A percentile compares a stretch with the other conserved stretches of the same genome.
Conservation (phyloP, 2,113 vertebrate species). For the Muntiacus muntjak region DNA sequence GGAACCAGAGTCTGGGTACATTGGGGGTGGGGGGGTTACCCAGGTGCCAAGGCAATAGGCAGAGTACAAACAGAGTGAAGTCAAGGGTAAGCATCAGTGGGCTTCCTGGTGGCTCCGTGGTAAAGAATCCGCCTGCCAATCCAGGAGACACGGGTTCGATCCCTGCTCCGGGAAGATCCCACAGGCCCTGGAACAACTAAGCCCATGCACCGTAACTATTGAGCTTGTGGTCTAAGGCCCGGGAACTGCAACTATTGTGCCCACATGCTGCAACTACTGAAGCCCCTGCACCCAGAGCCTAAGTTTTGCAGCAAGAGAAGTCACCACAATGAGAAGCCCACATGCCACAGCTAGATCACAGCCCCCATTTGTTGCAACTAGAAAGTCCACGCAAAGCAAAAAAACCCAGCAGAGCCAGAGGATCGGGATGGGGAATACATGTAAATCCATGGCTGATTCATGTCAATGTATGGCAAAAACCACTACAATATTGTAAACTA, state of each 20-base stretch:
- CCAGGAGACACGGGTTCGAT: not conserved
- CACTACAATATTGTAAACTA: too few species aligned
- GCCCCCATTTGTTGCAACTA: not conserved
- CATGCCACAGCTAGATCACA: not conserved
- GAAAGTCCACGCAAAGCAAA: not conserved
- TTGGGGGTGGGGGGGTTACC: rapidly evolving
- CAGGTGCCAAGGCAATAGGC: not conserved
- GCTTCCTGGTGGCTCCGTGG: not conserved
- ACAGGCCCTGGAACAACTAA: not conserved
- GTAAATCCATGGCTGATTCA: too few species aligned
- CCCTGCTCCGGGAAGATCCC: not conserved
- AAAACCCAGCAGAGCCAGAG: not conserved
- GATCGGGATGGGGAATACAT: too few species aligned
- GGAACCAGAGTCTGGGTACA: not conserved
- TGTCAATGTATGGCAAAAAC: too few species aligned
- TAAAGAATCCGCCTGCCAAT: not conserved
- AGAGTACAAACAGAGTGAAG: not conserved
- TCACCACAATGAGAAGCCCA: not conserved
- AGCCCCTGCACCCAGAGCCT: not conserved
- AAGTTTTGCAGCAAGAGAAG: not conserved
- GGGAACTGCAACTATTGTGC: not conserved
- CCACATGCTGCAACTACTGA: not conserved
- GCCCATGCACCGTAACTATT: not conserved
- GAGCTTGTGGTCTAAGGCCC: not conserved
- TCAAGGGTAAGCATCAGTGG: not conserved